A percentile compares a stretch with the other conserved stretches of the same genome.
Conservation (phyloP, 2,797 vertebrate genomes). For the Sylvia borin region DNA sequence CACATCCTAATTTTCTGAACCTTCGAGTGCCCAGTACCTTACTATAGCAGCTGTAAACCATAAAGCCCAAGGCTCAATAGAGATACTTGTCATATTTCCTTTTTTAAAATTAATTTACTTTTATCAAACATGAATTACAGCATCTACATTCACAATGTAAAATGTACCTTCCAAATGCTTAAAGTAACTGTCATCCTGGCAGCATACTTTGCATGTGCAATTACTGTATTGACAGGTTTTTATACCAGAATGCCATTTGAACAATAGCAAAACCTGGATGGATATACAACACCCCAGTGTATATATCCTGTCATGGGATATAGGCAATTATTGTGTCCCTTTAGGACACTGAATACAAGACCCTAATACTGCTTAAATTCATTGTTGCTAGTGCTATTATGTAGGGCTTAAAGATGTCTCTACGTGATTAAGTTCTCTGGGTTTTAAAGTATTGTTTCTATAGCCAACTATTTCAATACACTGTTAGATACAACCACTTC, state of each 20-base stretch:
- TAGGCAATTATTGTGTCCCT: background rate
- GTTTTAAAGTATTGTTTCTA: slow-evolving; percentile 36
- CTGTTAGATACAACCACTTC: slow-evolving; percentile 2
- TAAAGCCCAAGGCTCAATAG: background rate
- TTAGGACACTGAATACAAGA: background rate
- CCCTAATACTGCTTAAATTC: background rate
- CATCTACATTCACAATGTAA: background rate
- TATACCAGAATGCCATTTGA: background rate
- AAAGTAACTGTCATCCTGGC: background rate
- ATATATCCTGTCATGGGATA: background rate
- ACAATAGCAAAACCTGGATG: background rate
- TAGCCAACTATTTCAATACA: slow-evolving; percentile 10
- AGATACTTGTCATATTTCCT: background rate
- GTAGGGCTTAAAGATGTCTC: slow-evolving; percentile 26
- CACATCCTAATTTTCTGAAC: background rate
- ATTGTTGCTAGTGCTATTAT: background rate
- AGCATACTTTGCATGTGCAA: background rate
- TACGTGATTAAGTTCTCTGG: slow-evolving; percentile 33
- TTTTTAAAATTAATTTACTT: background rate
- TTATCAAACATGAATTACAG: background rate
- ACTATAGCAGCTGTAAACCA: background rate
- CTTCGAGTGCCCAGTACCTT: background rate
- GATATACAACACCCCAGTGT: background rate
- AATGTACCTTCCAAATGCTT: slow-evolving; percentile 1
- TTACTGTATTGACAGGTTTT: background rate